A percentile compares a stretch with the other conserved stretches of the same genome.
Conservation (phyloP, 2,888 invertebrate genomes). For the Holacanthella duospinosa region DNA sequence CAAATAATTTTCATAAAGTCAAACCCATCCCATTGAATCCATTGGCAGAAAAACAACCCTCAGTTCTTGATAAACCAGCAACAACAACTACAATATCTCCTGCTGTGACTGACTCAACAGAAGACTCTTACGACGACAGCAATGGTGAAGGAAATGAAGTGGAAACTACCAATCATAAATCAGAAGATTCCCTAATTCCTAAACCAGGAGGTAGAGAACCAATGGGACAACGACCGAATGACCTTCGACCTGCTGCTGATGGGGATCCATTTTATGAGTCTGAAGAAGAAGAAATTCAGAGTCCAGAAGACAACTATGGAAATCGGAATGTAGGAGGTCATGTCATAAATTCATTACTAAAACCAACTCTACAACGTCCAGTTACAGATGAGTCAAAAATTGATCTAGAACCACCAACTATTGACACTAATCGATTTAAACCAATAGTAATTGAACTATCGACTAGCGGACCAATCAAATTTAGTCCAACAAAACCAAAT, state of each 20-base stretch:
- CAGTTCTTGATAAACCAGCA: background rate
- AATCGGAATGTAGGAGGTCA: background rate
- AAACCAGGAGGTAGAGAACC: too few species aligned
- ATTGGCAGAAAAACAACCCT: slow-evolving; percentile 11
- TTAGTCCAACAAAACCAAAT: slow-evolving; percentile 21
- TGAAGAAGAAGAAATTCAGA: background rate
- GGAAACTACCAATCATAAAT: slow-evolving; percentile 20
- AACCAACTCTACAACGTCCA: background rate
- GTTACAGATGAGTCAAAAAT: slow-evolving; percentile 21
- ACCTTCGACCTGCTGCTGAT: background rate
- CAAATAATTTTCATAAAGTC: slow-evolving; percentile 14
- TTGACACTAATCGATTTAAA: slow-evolving; percentile 26
- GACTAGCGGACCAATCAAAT: slow-evolving; percentile 27
- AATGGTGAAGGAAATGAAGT: slow-evolving; percentile 24
- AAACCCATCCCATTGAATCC: slow-evolving; percentile 28
- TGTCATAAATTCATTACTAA: background rate
- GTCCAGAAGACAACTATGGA: background rate
- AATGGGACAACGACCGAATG: background rate
- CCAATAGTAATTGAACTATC: slow-evolving; percentile 33
- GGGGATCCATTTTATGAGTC: background rate
- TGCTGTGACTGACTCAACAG: background rate
- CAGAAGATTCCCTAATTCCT: background rate
- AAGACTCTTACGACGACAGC: slow-evolving; percentile 8
- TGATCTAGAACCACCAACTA: slow-evolving; percentile 37
- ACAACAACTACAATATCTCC: background rate